These are phyloP conservation scores for Gonatopus flavifemur DNA, from an alignment of 1,140 invertebrate species.

Conservation along the genomic window DNA sequence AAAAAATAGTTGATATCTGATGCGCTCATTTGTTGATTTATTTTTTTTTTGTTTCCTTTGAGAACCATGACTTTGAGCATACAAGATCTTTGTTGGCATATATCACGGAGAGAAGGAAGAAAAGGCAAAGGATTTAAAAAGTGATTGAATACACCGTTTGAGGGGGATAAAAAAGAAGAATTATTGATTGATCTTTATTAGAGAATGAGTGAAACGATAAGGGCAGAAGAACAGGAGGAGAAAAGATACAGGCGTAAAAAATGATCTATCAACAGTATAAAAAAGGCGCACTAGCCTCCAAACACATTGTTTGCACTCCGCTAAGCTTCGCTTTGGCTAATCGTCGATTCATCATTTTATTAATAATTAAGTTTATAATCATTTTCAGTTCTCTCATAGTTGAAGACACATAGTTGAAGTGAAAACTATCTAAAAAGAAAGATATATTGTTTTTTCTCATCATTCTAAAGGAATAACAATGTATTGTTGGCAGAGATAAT, in stretches of 20 bases:
- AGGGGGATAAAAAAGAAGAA: constrained; percentile 21
- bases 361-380: constrained; percentile 35
- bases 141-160: constrained; percentile 18
- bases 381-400: constrained; percentile 31
- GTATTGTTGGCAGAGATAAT: constrained; percentile 25
- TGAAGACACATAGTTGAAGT: no score
- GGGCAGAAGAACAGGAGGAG: constrained; percentile 21
- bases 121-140: constrained; percentile 18
- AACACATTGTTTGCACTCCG: constrained; percentile 87
- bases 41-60: constrained; percentile 28
- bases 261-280: constrained; percentile 33
- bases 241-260: constrained; percentile 19
- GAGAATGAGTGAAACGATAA: constrained; percentile 5
- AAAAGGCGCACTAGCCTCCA: constrained; percentile 76
- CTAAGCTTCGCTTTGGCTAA: constrained; percentile 51
- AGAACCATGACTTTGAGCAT: constrained; percentile 32
- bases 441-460: constrained; percentile 18
- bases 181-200: neutral
- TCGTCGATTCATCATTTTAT: constrained; percentile 36
- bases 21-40: no score
- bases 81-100: constrained; percentile 26
- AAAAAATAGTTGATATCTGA: no score
- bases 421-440: constrained; percentile 18
- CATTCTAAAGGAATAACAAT: constrained; percentile 19
- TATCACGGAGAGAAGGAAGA: constrained; percentile 8